Conservation (phyloP, 2,113 vertebrate genomes). For the Larimichthys crocea region DNA sequence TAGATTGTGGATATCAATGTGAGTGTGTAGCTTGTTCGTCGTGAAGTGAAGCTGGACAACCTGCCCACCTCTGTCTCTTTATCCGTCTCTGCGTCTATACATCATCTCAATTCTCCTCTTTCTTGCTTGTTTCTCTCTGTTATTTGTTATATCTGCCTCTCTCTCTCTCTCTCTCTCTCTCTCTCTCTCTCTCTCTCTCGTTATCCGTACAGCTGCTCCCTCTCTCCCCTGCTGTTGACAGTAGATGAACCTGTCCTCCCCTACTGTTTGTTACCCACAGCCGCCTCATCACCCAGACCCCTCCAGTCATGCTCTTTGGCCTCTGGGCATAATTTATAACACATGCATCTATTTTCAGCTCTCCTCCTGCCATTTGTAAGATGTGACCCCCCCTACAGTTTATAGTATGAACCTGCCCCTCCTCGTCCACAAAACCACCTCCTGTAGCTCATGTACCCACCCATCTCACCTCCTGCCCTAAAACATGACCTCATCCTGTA, state of each 20-base stretch:
- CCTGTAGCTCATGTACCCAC: conserved; percentile 45
- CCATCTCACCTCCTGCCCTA: background rate
- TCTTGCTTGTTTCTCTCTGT: background rate
- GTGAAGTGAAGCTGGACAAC: conserved; percentile 37
- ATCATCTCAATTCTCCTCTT: background rate
- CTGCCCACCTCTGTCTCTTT: conserved; percentile 13
- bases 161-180: background rate
- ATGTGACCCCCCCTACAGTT: conserved; percentile 23
- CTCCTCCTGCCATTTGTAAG: conserved; percentile 20
- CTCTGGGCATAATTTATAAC: conserved; percentile 37
- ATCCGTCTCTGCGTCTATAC: background rate
- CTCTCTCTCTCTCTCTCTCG: background rate
- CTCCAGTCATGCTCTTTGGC: conserved; percentile 57
- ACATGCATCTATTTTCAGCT: conserved; percentile 34
- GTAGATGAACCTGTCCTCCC: conserved; percentile 60
- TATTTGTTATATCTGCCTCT: background rate
- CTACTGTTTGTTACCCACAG: conserved; percentile 41
- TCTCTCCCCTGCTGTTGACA: conserved; percentile 43
- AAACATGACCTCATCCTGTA: background rate
- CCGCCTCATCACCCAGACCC: conserved; percentile 9
- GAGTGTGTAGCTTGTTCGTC: conserved; percentile 20
- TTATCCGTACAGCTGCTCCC: conserved; percentile 23
- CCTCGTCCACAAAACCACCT: background rate
- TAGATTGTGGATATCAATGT: conserved; percentile 32
- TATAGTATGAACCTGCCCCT: background rate